Evolutionary conservation across 2,797 vertebrate genomes (phyloP), one percentile per base, ranked within the genome.

Genomic region (Danionella dracula): DNA sequence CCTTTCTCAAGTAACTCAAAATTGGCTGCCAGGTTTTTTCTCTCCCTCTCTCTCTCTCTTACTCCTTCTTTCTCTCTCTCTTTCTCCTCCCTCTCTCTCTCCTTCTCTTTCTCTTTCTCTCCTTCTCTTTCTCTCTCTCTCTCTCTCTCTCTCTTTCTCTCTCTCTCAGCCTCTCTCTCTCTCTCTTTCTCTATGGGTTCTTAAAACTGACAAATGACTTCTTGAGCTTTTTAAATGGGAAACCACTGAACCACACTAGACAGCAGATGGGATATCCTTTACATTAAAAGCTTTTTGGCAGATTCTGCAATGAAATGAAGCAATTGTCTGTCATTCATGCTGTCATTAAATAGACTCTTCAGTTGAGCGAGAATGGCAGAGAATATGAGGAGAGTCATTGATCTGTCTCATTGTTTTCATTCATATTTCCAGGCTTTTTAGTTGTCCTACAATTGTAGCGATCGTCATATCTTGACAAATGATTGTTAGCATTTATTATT

Each of bases 151-250:
- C n/a, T n/a, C 55, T 45, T 4, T 15, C 8, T 31, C 13, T 53
- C 38, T 45, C 55, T 45, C 41, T 69, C 40, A 59, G 66, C 54
- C 23, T 34, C 19, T 48, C 50, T 21, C n/a, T n/a, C n/a, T n/a
- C n/a, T n/a, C 45, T 31, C 11, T 17, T 10, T 51, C 45, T 73
- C 59, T 58, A 56, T 49, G 56, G 61, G 61, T 65, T 61, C 66
- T 73, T 73, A 60, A 35, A 73, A 66, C 70, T 73, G 66, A 73
- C 66, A 73, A 70, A 73, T 54, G 35, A 72, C 73, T 68, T 75
- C 13, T 59, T 68, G 69, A 75, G 35, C 46, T 45, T 55, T 44
- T 42, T 75, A 75, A 75, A 72, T 75, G 63, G 60, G 69, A 68
- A 72, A 56, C 53, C 65, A 44, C 59, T 64, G 59, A 75, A 68